Percentiles rank a stretch among this genome's conserved stretches.
phyloP scores from a whole-genome alignment of 2,888 invertebrate genomes.

The Pogonocherus hispidulus region DNA sequence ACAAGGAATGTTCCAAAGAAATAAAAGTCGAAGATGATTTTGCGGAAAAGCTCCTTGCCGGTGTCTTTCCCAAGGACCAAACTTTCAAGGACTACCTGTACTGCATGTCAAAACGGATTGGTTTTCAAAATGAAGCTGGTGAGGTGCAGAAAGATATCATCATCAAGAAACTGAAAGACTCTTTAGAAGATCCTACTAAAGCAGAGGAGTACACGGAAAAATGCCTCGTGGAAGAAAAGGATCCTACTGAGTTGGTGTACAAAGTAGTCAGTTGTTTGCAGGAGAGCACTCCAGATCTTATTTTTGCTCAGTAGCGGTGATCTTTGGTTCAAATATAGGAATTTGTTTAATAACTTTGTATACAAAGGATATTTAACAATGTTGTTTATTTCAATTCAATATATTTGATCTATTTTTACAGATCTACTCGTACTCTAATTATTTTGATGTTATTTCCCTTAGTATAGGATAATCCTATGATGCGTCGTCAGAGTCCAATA shows the following conservation, averaged over 20 bases:
- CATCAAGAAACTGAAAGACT: conserved; percentile 40
- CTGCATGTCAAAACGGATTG: conserved; percentile 51
- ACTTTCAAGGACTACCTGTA: conserved; percentile 49
- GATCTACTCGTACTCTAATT: too few relatives aligned
- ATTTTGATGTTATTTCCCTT: too few relatives aligned
- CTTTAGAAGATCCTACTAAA: conserved; percentile 15
- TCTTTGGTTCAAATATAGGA: background rate
- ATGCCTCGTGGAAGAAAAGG: background rate
- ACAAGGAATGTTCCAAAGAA: conserved; percentile 46
- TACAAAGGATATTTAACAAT: too few relatives aligned
- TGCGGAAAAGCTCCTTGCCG: conserved; percentile 33
- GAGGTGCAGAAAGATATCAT: conserved; percentile 47
- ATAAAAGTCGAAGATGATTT: conserved; percentile 39
- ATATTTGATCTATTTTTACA: too few relatives aligned
- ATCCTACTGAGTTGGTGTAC: conserved; percentile 10
- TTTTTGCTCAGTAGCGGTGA: background rate
- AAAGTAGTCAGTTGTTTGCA: conserved; percentile 16
- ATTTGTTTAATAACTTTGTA: too few relatives aligned
- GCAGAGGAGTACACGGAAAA: conserved; percentile 8
- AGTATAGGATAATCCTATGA: too few relatives aligned
- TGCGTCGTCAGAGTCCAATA: too few relatives aligned
- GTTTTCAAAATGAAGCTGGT: conserved; percentile 54
- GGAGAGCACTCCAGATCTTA: background rate
- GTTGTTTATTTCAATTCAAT: too few relatives aligned
- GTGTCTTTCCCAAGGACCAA: conserved; percentile 48